Base-by-base conservation (phyloP, 2,797 vertebrate genomes). In the Emydoidea blandingii region DNA sequence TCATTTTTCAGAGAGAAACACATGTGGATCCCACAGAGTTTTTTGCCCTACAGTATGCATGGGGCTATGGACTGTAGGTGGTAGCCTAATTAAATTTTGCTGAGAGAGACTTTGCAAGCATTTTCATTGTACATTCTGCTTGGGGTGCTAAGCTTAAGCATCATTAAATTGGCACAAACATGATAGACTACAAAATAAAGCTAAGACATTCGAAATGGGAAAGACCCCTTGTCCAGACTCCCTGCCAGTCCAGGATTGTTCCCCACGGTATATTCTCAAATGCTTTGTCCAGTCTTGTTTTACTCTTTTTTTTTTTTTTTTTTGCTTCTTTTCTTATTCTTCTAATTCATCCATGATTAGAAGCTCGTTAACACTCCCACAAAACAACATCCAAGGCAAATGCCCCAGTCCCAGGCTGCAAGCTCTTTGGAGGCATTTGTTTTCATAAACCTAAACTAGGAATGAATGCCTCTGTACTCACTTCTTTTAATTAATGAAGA, bases 401-500 rank as follows among this genome's bases (percentile, higher is more conserved):
- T 49, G 41, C 31, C 78, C 87, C 76, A 79, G 84, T 94, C 96
- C 90, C 88, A 81, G 87, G 79, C 86, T 31, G 90, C 59, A 90
- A 95, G 54, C 57, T 87, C 93, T 96, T 95, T 93, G 76, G 83
- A 93, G 96, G 95, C 86, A 93, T 97, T 98, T 97, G 95, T 95
- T 97, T 97, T 92, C 96, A 90, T 97, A 97, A 97, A 97, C 72
- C 41, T 91, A 90, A 96, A 80, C 65, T 72, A 85, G 52, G 50
- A 72, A 81, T 92, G 68, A 72, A 72, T 41, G 92, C 90, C 91
- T 96, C 93, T 94, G 54, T 96, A 88, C 93, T 97, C 81, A 23
- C 62, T 79, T 91, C 83, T 97, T 97, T 97, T 98, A 98, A 98
- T 98, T 98, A 98, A 98, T 97, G 97, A 96, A 93, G 93, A 97